A percentile compares a stretch with the other conserved stretches of the same genome.
phyloP scores from a whole-genome alignment of 2,113 vertebrate species.

The Tylochromis polylepis region DNA sequence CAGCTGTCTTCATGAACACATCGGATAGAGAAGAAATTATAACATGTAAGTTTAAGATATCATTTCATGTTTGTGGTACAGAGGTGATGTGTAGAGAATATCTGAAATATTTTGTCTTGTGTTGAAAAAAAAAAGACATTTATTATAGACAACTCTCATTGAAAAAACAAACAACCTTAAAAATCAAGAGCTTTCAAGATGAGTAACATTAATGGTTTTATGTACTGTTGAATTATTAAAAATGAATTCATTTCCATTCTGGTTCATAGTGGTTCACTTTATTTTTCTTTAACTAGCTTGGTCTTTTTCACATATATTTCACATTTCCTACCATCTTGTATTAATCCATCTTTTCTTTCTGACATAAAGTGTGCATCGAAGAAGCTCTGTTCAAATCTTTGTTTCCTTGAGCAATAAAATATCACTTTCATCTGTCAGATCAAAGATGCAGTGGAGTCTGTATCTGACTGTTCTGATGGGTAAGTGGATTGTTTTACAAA shows the following conservation, averaged over 20 bases:
- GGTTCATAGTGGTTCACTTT: background rate
- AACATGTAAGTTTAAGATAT: background rate
- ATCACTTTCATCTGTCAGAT: fast-evolving
- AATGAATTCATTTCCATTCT: fast-evolving
- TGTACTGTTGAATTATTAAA: background rate
- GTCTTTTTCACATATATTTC: too few relatives aligned
- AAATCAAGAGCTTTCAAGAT: fast-evolving
- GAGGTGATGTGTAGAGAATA: background rate
- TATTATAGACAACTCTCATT: background rate
- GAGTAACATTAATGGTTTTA: background rate
- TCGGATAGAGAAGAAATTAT: background rate
- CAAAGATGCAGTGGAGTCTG: background rate
- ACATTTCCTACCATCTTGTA: too few relatives aligned
- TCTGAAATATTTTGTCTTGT: background rate
- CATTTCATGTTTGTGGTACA: background rate
- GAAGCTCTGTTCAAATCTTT: fast-evolving
- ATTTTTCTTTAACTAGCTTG: background rate
- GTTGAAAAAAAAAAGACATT: background rate
- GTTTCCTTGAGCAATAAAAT: fast-evolving
- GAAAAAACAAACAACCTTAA: background rate
- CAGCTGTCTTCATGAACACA: background rate
- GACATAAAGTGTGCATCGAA: background rate
- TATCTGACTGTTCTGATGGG: background rate
- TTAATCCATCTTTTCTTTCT: background rate
- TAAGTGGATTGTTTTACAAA: background rate